Evolutionary conservation across 2,888 invertebrate species (phyloP), one percentile per base, ranked within the genome.

Genomic region (Hydrotaea diabolus): DNA sequence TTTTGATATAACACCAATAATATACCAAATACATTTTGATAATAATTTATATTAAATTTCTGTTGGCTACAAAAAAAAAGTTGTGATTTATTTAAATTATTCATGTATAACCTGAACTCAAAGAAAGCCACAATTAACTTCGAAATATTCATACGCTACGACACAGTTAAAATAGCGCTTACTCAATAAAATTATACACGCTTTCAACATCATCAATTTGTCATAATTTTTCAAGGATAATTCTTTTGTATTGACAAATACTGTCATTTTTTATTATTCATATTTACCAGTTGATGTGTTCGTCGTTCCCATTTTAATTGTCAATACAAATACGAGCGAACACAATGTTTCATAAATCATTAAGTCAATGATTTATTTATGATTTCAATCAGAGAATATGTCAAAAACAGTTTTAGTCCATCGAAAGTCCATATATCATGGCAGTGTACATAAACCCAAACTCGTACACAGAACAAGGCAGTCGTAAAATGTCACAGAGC

Each of bases 311-410:
- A 19, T 23, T 77, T 69, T 75, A 66, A 83, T 80, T 83, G 72
- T 11, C 53, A 55, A 46, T 64, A 72, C 62, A 69, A 55, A n/a
- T 55, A 31, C 53, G 19, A 53, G 21, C 4, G 13, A 23, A 17
- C 74, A 13, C 59, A 72, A 49, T 75, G n/a, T 77, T 83, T 76
- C 73, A 77, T 74, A 79, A 85, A 77, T 77, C 73, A 79, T 77
- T 69, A 79, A 74, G 23, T 78, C 4, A 57, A 76, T 82, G 85
- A 84, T 81, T 84, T 81, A 84, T 81, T 59, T 31, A 81, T 74
- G 76, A 79, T 82, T 79, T 79, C 79, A 73, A 82, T 79, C 75
- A 62, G 39, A 66, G 69, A 66, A 69, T 57, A 23, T 77, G 69
- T 82, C 82, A 79, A 77, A 73, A 71, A 69, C 85, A 82, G 21